Evolutionary conservation across 2,113 vertebrate species (phyloP), one percentile per base, ranked within the genome.

Genomic region (Dromiciops gliroides): DNA sequence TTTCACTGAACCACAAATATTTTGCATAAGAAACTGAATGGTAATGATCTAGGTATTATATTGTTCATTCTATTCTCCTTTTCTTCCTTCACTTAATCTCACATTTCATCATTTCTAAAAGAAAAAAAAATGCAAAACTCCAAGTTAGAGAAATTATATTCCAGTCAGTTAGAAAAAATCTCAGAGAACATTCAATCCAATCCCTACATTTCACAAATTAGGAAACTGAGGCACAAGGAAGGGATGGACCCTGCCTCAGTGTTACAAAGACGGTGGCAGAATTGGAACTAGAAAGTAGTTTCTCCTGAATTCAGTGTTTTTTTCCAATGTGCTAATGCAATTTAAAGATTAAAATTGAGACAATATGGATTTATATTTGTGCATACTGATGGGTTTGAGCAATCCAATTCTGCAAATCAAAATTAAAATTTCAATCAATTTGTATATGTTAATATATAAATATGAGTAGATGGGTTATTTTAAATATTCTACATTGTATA

Each of bases 31-130:
- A 53, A 3, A 92, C 50, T 9, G 90, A 95, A 83, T 51, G 10
- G 50, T 49, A 75, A 89, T 92, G 8, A 5, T 37, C 83, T 51
- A 26, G 50, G 51, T 56, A 56, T 47, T n/a, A 83, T 56, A 3
- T 52, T 95, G 92, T 89, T 25, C 67, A 53, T n/a, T 92, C 44
- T 25, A n/a, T 6, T 7, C 47, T 89, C 49, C 16, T 19, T 92
- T 51, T 93, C 44, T 90, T 51, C 44, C 56, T 52, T 93, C 44
- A 90, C 51, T 95, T 95, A 94, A 44, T 60, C 11, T 91, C 49
- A 89, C 75, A 89, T 11, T n/a, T 95, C 60, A 93, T 92, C 95
- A 94, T 91, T 94, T 96, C 91, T 92, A 94, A 94, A 94, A 94
- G 83, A 44, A 67, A 94, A 28, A 48, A 26, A 44, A 89, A 96